Percentiles rank a stretch among this genome's conserved stretches.
Evolutionary conservation across 2,113 vertebrate species (phyloP).

Genomic region (Callocephalon fimbriatum): DNA sequence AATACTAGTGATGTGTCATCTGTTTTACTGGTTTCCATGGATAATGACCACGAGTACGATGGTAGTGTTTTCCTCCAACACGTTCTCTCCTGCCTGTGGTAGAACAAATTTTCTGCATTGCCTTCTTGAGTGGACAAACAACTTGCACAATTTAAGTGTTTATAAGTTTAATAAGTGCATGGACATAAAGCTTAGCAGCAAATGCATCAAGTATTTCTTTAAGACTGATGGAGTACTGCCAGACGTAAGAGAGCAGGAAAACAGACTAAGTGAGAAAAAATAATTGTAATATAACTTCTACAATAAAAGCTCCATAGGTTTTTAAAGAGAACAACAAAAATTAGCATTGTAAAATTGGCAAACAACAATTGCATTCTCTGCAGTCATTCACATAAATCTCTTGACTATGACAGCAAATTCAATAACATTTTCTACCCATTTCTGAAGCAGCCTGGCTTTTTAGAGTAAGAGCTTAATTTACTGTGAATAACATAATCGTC

Average conservation of each 20-base stretch:
- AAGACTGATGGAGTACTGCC: not conserved
- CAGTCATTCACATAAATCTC: not conserved
- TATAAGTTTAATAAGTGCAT: not conserved
- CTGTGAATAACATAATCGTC: not conserved
- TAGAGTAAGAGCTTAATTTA: not conserved
- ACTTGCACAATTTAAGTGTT: not conserved
- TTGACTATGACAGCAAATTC: not conserved
- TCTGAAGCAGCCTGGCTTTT: not conserved
- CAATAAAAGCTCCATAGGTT: not conserved
- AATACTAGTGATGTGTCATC: not conserved
- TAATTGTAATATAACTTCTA: not conserved
- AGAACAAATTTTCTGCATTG: not conserved
- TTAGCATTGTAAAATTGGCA: not conserved
- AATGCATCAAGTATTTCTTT: not conserved
- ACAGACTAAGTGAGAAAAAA: not conserved
- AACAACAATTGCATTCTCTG: not conserved
- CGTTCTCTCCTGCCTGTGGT: not conserved
- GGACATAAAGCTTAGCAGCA: not conserved
- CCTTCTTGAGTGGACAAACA: not conserved
- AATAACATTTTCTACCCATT: not conserved
- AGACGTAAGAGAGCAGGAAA: not conserved
- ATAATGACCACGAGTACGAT: rapidly evolving
- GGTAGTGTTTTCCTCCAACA: not conserved
- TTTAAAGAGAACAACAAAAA: not conserved
- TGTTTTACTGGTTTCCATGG: not conserved